Base-by-base conservation (phyloP, 2,113 vertebrate species). In the Bungarus multicinctus region DNA sequence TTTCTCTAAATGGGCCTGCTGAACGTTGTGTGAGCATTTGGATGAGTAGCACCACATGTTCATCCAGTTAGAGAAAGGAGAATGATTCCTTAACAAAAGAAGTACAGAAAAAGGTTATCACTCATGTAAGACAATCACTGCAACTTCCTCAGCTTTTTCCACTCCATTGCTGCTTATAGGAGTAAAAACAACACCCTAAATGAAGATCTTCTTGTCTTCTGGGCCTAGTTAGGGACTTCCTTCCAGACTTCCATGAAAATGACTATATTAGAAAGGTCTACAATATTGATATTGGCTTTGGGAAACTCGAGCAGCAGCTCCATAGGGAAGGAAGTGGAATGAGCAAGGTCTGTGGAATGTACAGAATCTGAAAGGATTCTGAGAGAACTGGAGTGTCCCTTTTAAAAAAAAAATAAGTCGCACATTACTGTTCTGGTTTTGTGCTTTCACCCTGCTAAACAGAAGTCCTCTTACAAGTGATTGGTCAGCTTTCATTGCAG, bases 261-360 rank as follows among this genome's bases (percentile, higher is more conserved):
- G 99, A 99, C 98, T 98, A 97, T 98, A 98, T 99, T 98, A 99
- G 99, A 99, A 99, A 99, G 98, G 98, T 96, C 98, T 99, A 98
- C 97, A 98, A 99, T 99, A 99, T 99, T 99, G 99, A 99, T 99
- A 99, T 98, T 98, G 53, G 97, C 98, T 99, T 99, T 99, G 98
- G 98, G 99, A 99, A 99, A 99, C 98, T 98, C 97, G 97, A 96
- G 97, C 98, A 97, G 97, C 89, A 90, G 97, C 97, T 98, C 98
- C 97, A 1, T 92, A 94, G 98, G 98, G 98, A 98, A 98, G 98
- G 97, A 98, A 98, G 97, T 96, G 96, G 98, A 96, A 97, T 98
- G 98, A 98, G 97, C 98, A 98, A 99, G 98, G 97, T 91, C 97
- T 97, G 95, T 98, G 98, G 99, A 99, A 99, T 99, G 98, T 97